Evolutionary conservation across 2,888 invertebrate genomes (phyloP), one percentile per base, ranked within the genome.

Genomic region (Lymantria monacha): DNA sequence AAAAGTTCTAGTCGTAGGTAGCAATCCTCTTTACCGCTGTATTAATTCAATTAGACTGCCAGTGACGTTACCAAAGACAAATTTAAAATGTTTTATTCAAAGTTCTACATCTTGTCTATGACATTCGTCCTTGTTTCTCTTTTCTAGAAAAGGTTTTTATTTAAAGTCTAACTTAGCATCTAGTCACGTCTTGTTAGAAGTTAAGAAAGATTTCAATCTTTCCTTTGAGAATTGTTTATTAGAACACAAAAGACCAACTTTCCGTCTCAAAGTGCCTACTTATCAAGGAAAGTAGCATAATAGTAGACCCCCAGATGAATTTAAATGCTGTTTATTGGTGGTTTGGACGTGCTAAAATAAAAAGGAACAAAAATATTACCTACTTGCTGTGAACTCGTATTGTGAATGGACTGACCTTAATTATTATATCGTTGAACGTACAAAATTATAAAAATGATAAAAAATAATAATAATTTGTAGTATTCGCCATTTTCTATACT

Each of bases 71-170:
- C 63, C 68, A 66, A 66, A 70, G 66, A 71, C 67, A 65, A 66
- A 74, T 73, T 72, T 63, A 54, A 75, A 74, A 67, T 68, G 63
- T 74, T 74, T 76, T 76, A 75, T 74, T 77, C 72, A 75, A 79
- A 75, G 69, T 79, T 76, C 69, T 49, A 62, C 69, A 70, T 69
- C 69, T 70, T 72, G 72, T 62, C 72, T 69, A 70, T 77, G 70
- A 72, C 68, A 55, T 66, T 69, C 66, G 65, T 60, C 53, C 60
- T 66, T 52, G 65, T 67, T 64, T 67, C 68, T 58, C 61, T 70
- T 73, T 69, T 63, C 61, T 67, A 65, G 67, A 51, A 58, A 69
- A 72, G 70, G 68, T 76, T 75, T 74, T 74, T 73, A 69, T 72
- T 71, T 72, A 71, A 72, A 74, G 63, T 68, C 66, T 74, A 72